Evolutionary conservation across 2,888 invertebrate genomes (phyloP), one percentile per base, ranked within the genome.

Genomic region (Pyrrhia umbra): DNA sequence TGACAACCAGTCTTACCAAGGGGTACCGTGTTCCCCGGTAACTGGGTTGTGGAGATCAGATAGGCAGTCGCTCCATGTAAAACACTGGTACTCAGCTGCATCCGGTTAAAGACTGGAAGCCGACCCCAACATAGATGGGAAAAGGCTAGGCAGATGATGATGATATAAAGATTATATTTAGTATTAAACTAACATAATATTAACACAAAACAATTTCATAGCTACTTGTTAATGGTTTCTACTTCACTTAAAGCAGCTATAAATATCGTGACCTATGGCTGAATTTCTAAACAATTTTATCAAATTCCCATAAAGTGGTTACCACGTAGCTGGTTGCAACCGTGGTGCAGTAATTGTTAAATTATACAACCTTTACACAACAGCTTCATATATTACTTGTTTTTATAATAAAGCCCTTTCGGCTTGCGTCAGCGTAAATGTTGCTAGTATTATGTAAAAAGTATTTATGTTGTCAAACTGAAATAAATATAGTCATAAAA

Each of bases 331-430:
- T 20, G 47, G 47, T 47, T 51, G 70, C 58, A 61, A 68, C 34
- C n/a, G 61, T 67, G 20, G 21, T 42, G 34, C 45, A 66, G 68
- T 71, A 74, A 68, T 71, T 74, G 68, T 57, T 60, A 51, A 76
- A 76, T 76, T 64, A 73, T 76, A 69, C 65, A 74, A 68, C 30
- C 27, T 52, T 51, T 61, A 58, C 68, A 40, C 62, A 58, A 54
- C 66, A 6, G 2, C 56, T 61, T 56, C 45, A 51, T 76, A 50
- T 46, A 60, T 58, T 43, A 52, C 40, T 61, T 56, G 55, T 64
- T 54, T 43, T 72, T 72, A 47, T 52, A 47, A 40, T 58, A 59
- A 67, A 55, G 21, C 40, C 47, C 46, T 51, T 59, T 55, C 1
- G 13, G 39, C 20, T 61, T 61, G 21, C 46, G n/a, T 23, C 42